phyloP scores from a whole-genome alignment of 2,888 invertebrate genomes.

The Eupithecia insigniata region DNA sequence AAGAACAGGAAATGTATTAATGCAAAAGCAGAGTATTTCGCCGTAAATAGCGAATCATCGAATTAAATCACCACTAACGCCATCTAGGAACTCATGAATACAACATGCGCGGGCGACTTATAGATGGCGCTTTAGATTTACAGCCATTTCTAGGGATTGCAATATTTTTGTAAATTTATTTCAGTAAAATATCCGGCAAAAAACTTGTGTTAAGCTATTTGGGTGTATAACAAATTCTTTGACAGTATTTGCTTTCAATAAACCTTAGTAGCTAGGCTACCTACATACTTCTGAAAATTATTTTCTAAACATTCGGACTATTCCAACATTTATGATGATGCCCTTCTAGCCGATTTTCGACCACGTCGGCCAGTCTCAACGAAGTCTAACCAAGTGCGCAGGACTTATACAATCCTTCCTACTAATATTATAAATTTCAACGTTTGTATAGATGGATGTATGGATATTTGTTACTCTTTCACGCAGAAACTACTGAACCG shows the following conservation, averaged over 20 bases:
- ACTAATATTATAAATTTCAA: no score
- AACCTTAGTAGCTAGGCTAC: no score
- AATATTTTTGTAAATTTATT: not conserved
- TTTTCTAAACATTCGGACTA: no score
- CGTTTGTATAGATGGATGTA: no score
- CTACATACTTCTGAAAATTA: no score
- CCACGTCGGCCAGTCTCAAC: no score
- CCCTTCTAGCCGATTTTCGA: no score
- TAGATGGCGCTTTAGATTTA: slow-evolving; percentile 76
- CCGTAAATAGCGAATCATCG: slow-evolving; percentile 48
- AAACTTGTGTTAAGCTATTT: not conserved
- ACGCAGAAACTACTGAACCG: no score
- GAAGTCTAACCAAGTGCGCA: no score
- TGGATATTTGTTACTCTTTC: no score
- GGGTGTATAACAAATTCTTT: not conserved
- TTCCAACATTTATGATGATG: no score
- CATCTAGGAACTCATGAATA: slow-evolving; percentile 77
- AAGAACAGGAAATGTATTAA: slow-evolving; percentile 24
- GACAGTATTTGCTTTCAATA: not conserved
- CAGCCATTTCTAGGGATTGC: slow-evolving; percentile 61
- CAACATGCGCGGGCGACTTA: slow-evolving; percentile 63
- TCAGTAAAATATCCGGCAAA: not conserved
- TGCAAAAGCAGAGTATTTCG: slow-evolving; percentile 39
- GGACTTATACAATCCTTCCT: no score
- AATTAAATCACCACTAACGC: slow-evolving; percentile 78